These are phyloP conservation scores for Gymnocephalus cernua DNA, from an alignment of 2,113 vertebrate species.

Conservation along the genomic window DNA sequence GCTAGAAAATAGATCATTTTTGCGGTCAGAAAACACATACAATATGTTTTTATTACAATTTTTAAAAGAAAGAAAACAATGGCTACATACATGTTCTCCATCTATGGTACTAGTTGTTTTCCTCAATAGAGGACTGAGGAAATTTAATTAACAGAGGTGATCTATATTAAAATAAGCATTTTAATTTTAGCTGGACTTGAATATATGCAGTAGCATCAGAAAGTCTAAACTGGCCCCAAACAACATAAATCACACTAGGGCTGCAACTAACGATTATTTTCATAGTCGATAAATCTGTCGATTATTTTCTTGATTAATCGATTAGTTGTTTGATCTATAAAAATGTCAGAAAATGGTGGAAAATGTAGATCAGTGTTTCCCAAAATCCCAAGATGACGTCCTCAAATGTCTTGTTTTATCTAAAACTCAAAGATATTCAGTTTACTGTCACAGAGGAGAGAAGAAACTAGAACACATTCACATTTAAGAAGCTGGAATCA, in stretches of 20 bases:
- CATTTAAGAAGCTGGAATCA: too few relatives aligned
- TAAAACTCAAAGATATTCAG: too few relatives aligned
- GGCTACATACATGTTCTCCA: background rate
- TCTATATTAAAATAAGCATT: constrained; percentile 2
- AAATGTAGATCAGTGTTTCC: too few relatives aligned
- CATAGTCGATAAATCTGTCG: too few relatives aligned
- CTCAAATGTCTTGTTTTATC: too few relatives aligned
- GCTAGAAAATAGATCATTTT: background rate
- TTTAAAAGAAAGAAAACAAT: background rate
- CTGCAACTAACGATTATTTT: too few relatives aligned
- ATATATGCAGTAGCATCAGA: background rate
- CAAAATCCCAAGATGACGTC: too few relatives aligned
- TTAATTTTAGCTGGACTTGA: constrained; percentile 2
- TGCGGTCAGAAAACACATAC: background rate
- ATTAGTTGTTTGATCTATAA: too few relatives aligned
- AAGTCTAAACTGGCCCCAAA: constrained; percentile 51
- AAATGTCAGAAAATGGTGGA: too few relatives aligned
- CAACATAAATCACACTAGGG: constrained; percentile 47
- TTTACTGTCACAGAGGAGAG: too few relatives aligned
- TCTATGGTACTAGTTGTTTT: background rate
- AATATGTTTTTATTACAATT: background rate
- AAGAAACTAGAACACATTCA: too few relatives aligned
- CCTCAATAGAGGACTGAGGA: background rate
- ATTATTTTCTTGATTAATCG: too few relatives aligned
- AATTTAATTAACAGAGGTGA: background rate